Conservation (phyloP, 2,888 invertebrate species). For the Deilephila porcellus region DNA sequence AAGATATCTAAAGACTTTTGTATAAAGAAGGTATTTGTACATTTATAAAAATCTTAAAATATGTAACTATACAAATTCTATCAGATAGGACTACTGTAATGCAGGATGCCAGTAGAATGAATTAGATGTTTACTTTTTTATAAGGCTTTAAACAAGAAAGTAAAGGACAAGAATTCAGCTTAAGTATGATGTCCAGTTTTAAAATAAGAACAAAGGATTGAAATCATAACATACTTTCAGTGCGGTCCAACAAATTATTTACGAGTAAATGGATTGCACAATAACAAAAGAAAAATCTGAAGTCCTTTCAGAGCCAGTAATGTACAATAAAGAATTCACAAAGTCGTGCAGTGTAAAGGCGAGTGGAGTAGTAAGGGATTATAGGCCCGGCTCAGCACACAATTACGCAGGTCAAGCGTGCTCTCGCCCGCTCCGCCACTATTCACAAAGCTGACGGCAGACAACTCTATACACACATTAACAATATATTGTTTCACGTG, state of each 20-base stretch:
- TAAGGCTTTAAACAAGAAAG: no score
- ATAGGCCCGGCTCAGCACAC: slow-evolving; percentile 66
- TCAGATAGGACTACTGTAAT: no score
- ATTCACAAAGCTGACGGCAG: slow-evolving; percentile 54
- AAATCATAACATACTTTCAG: not conserved
- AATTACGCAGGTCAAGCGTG: slow-evolving; percentile 77
- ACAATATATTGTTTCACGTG: not conserved
- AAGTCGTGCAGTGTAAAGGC: slow-evolving; percentile 53
- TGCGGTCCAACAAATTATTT: not conserved
- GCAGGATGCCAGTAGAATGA: no score
- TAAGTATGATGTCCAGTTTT: no score
- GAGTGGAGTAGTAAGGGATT: slow-evolving; percentile 52
- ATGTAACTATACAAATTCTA: no score
- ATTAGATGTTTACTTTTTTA: no score
- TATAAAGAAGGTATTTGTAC: no score
- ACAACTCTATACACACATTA: slow-evolving; percentile 45
- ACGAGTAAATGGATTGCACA: not conserved
- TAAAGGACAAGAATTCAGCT: no score
- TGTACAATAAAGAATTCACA: not conserved
- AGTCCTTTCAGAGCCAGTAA: not conserved
- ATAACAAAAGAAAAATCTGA: not conserved
- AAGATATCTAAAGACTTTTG: no score
- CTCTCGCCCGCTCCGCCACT: slow-evolving; percentile 57
- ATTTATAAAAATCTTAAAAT: no score
- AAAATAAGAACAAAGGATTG: not conserved